These are phyloP conservation scores for Aphelenchoides avenae DNA, from an alignment of 1,140 invertebrate genomes.

Conservation along the genomic window DNA sequence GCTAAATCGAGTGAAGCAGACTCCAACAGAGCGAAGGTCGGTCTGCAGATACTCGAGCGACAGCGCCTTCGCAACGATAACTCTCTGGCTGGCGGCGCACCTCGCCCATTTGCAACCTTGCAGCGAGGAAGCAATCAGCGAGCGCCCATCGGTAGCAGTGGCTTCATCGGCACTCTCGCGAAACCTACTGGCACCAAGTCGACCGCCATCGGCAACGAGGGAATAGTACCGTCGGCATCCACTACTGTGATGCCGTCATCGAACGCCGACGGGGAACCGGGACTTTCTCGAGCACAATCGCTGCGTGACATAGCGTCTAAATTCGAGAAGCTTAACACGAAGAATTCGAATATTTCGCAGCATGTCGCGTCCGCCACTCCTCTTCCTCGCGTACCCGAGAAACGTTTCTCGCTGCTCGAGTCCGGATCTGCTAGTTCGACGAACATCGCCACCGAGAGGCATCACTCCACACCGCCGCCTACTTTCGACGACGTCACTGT, in stretches of 20 bases:
- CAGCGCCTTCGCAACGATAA: conserved; percentile 22
- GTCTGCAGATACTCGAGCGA: conserved; percentile 24
- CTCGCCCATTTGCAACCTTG: conserved; percentile 32
- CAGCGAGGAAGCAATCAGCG: conserved; percentile 15
- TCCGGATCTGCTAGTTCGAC: conserved; percentile 3
- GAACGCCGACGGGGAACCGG: too few relatives aligned
- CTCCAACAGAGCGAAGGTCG: conserved; percentile 1
- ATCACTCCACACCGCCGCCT: conserved; percentile 20
- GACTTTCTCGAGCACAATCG: conserved; percentile 37
- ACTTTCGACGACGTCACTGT: conserved; percentile 31
- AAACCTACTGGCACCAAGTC: too few relatives aligned
- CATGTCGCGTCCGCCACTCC: too few relatives aligned
- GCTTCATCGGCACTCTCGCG: neutral
- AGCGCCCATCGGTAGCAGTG: neutral
- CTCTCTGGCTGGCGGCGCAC: conserved; percentile 5
- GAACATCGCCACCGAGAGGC: neutral
- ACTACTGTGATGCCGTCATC: too few relatives aligned
- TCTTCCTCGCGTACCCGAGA: conserved; percentile 3
- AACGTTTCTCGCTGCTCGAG: conserved; percentile 17
- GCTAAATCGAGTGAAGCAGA: too few relatives aligned
- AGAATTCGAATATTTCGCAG: too few relatives aligned
- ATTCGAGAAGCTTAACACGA: conserved; percentile 29
- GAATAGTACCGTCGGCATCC: too few relatives aligned
- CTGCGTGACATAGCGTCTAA: conserved; percentile 44
- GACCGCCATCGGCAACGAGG: too few relatives aligned